Conservation (phyloP, 2,113 vertebrate genomes). For the Lophura nycthemera region DNA sequence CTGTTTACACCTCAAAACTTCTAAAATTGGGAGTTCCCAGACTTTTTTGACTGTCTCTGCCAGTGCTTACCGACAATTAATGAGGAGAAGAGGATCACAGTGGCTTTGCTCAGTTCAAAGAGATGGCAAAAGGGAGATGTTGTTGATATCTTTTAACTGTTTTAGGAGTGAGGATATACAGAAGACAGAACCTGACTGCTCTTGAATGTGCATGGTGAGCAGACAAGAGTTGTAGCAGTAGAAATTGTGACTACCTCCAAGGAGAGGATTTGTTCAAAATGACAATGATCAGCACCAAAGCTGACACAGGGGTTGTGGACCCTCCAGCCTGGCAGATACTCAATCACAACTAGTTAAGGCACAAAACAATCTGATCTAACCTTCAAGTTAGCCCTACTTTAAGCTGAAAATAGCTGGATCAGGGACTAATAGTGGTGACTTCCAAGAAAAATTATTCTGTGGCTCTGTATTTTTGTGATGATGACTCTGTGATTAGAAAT, state of each 20-base stretch:
- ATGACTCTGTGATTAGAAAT: not conserved
- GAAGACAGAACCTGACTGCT: not conserved
- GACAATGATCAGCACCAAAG: rapidly evolving
- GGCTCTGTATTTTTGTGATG: not conserved
- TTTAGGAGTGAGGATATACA: not conserved
- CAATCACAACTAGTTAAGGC: not conserved
- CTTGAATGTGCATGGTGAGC: not conserved
- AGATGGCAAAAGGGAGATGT: not conserved
- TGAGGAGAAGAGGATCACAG: not conserved
- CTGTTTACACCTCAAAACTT: not conserved
- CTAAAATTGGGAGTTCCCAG: not conserved
- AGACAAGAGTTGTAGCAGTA: rapidly evolving
- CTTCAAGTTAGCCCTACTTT: not conserved
- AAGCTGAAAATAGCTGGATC: not conserved
- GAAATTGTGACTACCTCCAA: not conserved
- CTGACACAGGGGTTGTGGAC: not conserved
- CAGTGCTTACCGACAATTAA: not conserved
- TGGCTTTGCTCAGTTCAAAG: not conserved
- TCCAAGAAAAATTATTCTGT: not conserved
- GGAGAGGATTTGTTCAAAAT: not conserved
- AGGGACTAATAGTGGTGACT: not conserved
- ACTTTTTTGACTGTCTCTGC: not conserved
- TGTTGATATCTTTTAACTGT: not conserved
- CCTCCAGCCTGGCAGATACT: not conserved
- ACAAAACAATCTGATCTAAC: not conserved